phyloP scores from a whole-genome alignment of 23 tunicate species.

The Halocynthia roretzi region DNA sequence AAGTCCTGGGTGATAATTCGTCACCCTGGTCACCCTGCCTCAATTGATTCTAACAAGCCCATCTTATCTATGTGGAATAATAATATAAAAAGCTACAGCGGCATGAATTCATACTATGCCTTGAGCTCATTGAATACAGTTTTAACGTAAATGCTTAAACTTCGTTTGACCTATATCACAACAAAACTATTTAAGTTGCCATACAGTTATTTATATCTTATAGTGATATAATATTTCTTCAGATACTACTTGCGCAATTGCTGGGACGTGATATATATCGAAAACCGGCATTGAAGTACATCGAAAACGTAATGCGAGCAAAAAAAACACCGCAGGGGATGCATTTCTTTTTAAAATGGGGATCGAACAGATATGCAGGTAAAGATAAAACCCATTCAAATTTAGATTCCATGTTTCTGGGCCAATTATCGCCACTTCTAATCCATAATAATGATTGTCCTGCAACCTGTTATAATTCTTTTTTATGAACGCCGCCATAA shows the following conservation, averaged over 20 bases:
- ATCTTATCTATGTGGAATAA: no score
- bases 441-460: no score
- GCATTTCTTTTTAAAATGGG: conserved; percentile 44
- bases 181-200: conserved; percentile 2
- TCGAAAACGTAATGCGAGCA: conserved; percentile 45
- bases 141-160: conserved; percentile 22
- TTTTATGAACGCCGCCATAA: not conserved
- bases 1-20: no score
- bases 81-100: no score
- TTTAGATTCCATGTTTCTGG: not conserved
- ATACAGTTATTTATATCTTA: no score
- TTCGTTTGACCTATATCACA: not conserved
- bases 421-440: no score
- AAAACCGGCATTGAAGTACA: conserved; percentile 28
- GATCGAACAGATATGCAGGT: conserved; percentile 89
- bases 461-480: not conserved
- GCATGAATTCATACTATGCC: not conserved
- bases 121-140: conserved; percentile 41
- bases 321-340: conserved; percentile 75
- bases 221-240: not conserved
- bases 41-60: no score
- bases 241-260: conserved; percentile 75
- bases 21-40: no score
- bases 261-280: conserved; percentile 63
- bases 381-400: not conserved